A percentile compares a stretch with the other conserved stretches of the same genome.
These are phyloP conservation scores for Anoplopoma fimbria DNA, from an alignment of 2,113 vertebrate species.

Conservation along the genomic window DNA sequence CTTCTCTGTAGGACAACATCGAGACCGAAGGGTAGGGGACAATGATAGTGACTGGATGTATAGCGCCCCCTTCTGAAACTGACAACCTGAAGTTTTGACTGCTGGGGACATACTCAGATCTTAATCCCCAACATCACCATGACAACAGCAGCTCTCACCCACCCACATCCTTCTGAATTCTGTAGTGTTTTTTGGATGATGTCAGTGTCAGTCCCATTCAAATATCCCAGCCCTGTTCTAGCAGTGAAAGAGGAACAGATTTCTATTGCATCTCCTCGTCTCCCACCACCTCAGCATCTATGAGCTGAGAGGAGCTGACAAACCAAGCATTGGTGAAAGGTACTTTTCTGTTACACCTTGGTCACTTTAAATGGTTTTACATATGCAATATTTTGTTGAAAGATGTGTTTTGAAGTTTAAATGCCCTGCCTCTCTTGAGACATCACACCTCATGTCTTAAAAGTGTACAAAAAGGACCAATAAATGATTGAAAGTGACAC, in stretches of 20 bases:
- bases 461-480: conserved; percentile 69
- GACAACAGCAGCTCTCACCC: conserved; percentile 68
- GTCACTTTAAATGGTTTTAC: conserved; percentile 66
- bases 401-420: conserved; percentile 47
- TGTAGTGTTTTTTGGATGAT: conserved; percentile 63
- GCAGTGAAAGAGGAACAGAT: conserved; percentile 53
- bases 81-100: conserved; percentile 61
- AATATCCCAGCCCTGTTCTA: conserved; percentile 43
- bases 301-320: conserved; percentile 61
- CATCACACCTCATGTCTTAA: conserved; percentile 50
- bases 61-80: conserved; percentile 44
- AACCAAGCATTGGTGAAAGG: conserved; percentile 54
- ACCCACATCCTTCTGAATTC: conserved; percentile 57
- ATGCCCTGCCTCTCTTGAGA: conserved; percentile 32
- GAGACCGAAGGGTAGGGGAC: conserved; percentile 48
- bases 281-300: conserved; percentile 36
- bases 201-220: conserved; percentile 60
- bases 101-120: conserved; percentile 56
- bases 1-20: conserved; percentile 73
- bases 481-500: conserved; percentile 73
- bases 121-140: conserved; percentile 65
- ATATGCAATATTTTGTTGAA: conserved; percentile 30
- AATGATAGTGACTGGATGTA: conserved; percentile 68
- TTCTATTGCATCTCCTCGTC: conserved; percentile 44
- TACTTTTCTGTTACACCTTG: conserved; percentile 45